These are phyloP conservation scores for Seira sanloemensis DNA, from an alignment of 2,888 invertebrate species.

Conservation along the genomic window DNA sequence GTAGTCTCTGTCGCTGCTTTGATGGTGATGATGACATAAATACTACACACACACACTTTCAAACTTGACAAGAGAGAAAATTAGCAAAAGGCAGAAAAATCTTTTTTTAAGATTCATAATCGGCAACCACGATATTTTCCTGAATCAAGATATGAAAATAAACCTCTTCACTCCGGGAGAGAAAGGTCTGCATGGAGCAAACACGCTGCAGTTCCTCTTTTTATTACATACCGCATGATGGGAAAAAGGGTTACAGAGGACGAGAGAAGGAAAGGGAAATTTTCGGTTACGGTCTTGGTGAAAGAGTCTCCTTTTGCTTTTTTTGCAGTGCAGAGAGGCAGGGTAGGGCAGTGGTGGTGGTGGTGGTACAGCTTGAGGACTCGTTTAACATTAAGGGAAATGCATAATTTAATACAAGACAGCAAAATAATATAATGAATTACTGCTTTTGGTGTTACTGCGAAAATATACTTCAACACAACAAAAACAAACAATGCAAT, in stretches of 20 bases:
- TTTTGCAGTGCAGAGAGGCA: neutral
- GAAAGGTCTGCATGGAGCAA: conserved; percentile 20
- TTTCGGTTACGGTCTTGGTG: neutral
- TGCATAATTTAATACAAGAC: conserved; percentile 5
- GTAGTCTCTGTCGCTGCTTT: conserved; percentile 38
- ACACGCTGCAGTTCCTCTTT: conserved; percentile 15
- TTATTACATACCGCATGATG: conserved; percentile 13
- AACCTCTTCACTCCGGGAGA: conserved; percentile 9
- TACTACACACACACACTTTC: conserved; percentile 32
- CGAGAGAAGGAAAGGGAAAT: neutral
- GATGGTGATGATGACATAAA: conserved; percentile 8
- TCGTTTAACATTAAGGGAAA: conserved; percentile 5
- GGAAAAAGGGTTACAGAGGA: neutral
- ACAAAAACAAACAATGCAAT: conserved; percentile 16
- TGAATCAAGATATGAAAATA: neutral
- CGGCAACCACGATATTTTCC: conserved; percentile 6
- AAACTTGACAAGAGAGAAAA: conserved; percentile 30
- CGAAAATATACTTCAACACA: conserved; percentile 2
- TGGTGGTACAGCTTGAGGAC: neutral
- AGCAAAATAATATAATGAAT: conserved; percentile 14
- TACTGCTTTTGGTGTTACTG: conserved; percentile 19
- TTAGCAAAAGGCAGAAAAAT: conserved; percentile 31
- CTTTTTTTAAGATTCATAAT: neutral
- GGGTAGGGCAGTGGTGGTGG: no score
- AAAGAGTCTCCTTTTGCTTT: neutral